Evolutionary conservation across 2,888 invertebrate genomes (phyloP).

Genomic region (Gryllus longicercus): DNA sequence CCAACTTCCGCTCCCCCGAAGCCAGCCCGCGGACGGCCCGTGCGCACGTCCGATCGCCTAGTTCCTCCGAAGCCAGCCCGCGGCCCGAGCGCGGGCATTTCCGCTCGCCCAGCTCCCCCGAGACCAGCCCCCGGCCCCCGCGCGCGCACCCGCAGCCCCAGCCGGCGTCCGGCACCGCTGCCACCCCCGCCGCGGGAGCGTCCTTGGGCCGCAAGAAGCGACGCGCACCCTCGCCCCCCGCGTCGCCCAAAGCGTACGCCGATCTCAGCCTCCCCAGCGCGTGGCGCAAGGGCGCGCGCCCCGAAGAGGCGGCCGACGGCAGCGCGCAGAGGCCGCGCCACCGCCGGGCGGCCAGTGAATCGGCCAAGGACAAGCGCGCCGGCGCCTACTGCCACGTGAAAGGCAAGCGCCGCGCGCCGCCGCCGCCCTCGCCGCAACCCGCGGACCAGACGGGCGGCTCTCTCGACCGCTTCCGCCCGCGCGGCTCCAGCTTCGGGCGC

Average conservation of each 20-base stretch:
- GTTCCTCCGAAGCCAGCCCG: too few species aligned
- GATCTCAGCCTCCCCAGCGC: slow-evolving; percentile 40
- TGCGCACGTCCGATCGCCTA: slow-evolving; percentile 36
- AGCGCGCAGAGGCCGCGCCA: slow-evolving; percentile 42
- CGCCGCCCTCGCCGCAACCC: slow-evolving; percentile 54
- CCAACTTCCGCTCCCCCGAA: slow-evolving; percentile 26
- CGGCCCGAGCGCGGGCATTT: slow-evolving; percentile 39
- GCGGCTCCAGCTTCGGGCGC: slow-evolving; percentile 41
- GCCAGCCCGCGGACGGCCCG: slow-evolving; percentile 44
- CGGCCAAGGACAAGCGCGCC: slow-evolving; percentile 56
- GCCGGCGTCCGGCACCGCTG: slow-evolving; percentile 40
- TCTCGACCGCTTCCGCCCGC: slow-evolving; percentile 31
- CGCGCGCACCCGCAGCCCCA: slow-evolving; percentile 24
- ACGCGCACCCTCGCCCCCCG: slow-evolving; percentile 40
- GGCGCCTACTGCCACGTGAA: slow-evolving; percentile 63
- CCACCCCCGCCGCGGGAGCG: slow-evolving; percentile 35
- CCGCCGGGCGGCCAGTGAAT: slow-evolving; percentile 61
- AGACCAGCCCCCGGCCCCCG: slow-evolving; percentile 33
- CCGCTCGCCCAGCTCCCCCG: slow-evolving; percentile 42
- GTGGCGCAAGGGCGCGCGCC: slow-evolving; percentile 33
- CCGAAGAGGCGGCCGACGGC: slow-evolving; percentile 28
- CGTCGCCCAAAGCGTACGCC: slow-evolving; percentile 40
- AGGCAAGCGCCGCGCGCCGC: slow-evolving; percentile 71
- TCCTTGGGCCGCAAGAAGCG: slow-evolving; percentile 39
- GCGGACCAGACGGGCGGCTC: slow-evolving; percentile 23